phyloP scores from a whole-genome alignment of 2,113 vertebrate genomes.

The Aegypius monachus region DNA sequence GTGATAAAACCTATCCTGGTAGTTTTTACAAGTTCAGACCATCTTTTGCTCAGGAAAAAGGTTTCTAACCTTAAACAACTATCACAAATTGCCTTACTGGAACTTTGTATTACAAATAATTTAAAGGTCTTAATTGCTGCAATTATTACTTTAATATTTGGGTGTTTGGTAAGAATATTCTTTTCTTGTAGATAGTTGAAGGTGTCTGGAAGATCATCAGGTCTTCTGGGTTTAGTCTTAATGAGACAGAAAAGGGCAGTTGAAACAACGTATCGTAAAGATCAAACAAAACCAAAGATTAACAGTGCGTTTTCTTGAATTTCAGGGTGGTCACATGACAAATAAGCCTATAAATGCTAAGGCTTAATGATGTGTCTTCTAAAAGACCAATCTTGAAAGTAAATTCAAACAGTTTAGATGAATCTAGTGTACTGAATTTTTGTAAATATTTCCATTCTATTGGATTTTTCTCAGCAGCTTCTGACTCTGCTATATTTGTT shows the following conservation, averaged over 20 bases:
- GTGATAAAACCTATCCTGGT: not conserved
- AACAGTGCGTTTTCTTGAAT: not conserved
- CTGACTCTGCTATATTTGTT: not conserved
- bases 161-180: not conserved
- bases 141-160: not conserved
- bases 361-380: not conserved
- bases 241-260: not conserved
- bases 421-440: not conserved
- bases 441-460: not conserved
- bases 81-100: not conserved
- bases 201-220: not conserved
- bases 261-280: not conserved
- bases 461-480: not conserved
- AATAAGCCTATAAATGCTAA: not conserved
- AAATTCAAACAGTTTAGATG: not conserved
- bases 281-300: not conserved
- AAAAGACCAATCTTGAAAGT: not conserved
- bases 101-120: not conserved
- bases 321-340: not conserved
- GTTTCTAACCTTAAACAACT: not conserved
- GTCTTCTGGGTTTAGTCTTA: not conserved
- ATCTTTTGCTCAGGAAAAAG: not conserved
- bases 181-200: not conserved
- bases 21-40: slow-evolving; percentile 10
- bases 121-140: not conserved